These are phyloP conservation scores for Yoshiicerus persimilis DNA, from an alignment of 1,140 invertebrate genomes.

Conservation along the genomic window DNA sequence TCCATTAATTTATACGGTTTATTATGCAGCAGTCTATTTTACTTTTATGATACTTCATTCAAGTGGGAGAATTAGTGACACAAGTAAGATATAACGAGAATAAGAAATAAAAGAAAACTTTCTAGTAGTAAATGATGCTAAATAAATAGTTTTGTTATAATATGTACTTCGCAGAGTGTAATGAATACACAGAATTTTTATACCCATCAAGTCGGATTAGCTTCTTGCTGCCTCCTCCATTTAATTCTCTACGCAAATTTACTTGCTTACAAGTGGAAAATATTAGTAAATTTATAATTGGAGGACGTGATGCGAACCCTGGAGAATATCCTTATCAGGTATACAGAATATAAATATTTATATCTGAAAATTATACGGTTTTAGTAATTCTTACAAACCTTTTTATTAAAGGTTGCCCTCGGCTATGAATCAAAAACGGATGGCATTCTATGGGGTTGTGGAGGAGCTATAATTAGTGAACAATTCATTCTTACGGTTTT, in stretches of 20 bases:
- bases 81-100: background rate
- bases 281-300: background rate
- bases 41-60: background rate
- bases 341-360: background rate
- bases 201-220: background rate
- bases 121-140: background rate
- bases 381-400: background rate
- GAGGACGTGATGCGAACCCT: background rate
- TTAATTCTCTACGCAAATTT: background rate
- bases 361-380: background rate
- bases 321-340: slow-evolving; percentile 6
- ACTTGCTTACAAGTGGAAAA: background rate
- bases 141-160: background rate
- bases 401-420: slow-evolving; percentile 4
- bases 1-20: too few relatives aligned
- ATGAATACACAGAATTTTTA: background rate
- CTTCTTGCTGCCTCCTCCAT: background rate
- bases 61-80: background rate
- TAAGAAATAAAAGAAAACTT: background rate
- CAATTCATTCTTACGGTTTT: slow-evolving; percentile 59
- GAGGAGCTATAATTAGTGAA: slow-evolving; percentile 60
- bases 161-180: background rate
- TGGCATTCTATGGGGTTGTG: slow-evolving; percentile 55
- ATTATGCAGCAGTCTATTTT: background rate
- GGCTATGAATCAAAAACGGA: background rate